Percentiles rank a stretch among this genome's conserved stretches.
phyloP scores from a whole-genome alignment of 2,888 invertebrate genomes.

The Operophtera brumata region DNA sequence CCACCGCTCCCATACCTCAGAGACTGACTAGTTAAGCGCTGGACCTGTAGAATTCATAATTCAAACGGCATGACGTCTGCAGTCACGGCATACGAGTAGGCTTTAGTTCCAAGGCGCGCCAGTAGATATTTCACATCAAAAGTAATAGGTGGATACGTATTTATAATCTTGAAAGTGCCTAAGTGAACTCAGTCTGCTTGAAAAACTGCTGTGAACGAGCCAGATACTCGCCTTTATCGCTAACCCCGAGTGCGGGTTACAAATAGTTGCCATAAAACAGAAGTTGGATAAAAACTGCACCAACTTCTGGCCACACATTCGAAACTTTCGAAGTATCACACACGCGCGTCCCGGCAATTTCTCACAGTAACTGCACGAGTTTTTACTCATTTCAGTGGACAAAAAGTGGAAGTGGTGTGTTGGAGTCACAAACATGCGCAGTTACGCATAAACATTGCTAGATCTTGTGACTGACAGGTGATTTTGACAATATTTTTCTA shows the following conservation, averaged over 20 bases:
- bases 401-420: conserved; percentile 7
- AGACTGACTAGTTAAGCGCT: too few relatives aligned
- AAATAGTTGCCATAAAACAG: conserved; percentile 35
- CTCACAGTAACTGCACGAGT: conserved; percentile 27
- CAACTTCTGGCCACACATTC: conserved; percentile 36
- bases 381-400: not conserved
- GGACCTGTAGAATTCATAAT: too few relatives aligned
- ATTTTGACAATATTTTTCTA: not conserved
- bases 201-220: conserved; percentile 26
- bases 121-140: too few relatives aligned
- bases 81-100: too few relatives aligned
- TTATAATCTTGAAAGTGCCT: conserved; percentile 12
- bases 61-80: too few relatives aligned
- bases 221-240: conserved; percentile 28
- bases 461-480: not conserved
- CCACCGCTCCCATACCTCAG: too few relatives aligned
- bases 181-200: conserved; percentile 13
- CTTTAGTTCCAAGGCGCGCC: too few relatives aligned
- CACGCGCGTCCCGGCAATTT: conserved; percentile 31
- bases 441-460: not conserved
- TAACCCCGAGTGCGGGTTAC: conserved; percentile 29
- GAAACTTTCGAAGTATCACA: conserved; percentile 32
- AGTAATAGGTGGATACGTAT: conserved; percentile 2
- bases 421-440: conserved; percentile 2
- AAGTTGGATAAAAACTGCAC: conserved; percentile 35